A percentile compares a stretch with the other conserved stretches of the same genome.
These are phyloP conservation scores for Solea senegalensis DNA, from an alignment of 2,113 vertebrate genomes.

Conservation along the genomic window DNA sequence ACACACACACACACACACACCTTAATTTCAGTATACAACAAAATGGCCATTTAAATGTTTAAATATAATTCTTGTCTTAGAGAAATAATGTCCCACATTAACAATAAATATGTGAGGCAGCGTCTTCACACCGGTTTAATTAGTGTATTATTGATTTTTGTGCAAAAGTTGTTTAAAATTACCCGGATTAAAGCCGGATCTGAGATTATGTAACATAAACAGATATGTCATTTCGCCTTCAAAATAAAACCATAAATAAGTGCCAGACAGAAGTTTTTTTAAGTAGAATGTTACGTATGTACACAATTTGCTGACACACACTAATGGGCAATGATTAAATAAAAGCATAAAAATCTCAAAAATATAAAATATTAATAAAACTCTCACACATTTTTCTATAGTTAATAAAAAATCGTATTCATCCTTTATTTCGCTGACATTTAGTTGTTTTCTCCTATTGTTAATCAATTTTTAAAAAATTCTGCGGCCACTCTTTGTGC, in stretches of 20 bases:
- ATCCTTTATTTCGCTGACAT: no score
- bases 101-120: neutral
- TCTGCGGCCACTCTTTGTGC: no score
- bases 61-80: neutral
- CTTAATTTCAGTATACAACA: neutral
- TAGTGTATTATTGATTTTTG: neutral
- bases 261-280: fast-evolving
- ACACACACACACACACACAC: neutral
- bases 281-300: fast-evolving
- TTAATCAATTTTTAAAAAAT: no score
- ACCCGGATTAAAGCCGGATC: neutral
- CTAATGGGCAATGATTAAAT: neutral
- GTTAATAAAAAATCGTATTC: no score
- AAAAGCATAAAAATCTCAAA: neutral
- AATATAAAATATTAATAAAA: no score
- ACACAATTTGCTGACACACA: neutral
- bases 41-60: neutral
- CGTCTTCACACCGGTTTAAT: neutral
- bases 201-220: no score
- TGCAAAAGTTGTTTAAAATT: constrained; percentile 9
- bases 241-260: constrained; percentile 34
- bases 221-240: constrained; percentile 17
- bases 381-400: no score
- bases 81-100: neutral
- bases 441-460: no score